Percentiles rank a stretch among this genome's conserved stretches.
Conservation (phyloP, 2,797 vertebrate species). For the Sternotherus odoratus region DNA sequence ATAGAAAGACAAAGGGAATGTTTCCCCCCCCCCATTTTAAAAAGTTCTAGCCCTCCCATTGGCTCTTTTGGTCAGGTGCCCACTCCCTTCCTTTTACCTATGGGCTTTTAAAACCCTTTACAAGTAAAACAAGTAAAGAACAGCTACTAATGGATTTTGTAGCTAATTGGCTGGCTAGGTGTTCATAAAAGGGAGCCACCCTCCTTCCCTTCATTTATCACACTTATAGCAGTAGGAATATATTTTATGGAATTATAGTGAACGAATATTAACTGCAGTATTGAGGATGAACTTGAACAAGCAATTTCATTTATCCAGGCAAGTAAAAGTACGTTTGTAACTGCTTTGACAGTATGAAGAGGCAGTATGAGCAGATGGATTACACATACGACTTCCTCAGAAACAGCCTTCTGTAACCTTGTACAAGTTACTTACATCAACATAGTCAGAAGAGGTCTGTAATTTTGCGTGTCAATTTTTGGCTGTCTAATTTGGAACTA, state of each 20-base stretch:
- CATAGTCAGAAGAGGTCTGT: background rate
- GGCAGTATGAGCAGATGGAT: background rate
- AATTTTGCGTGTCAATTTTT: background rate
- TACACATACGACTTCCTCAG: background rate
- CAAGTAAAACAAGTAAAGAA: no score
- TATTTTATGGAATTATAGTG: fast-evolving
- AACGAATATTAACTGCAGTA: background rate
- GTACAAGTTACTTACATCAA: constrained; percentile 9
- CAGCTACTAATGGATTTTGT: no score
- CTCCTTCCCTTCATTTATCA: no score
- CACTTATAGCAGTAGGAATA: background rate
- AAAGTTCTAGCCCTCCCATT: no score
- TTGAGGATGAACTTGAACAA: background rate
- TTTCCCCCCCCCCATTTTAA: no score
- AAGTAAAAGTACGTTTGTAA: background rate
- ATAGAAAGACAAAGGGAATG: no score
- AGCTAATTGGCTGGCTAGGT: no score
- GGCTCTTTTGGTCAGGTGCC: no score
- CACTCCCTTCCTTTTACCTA: no score
- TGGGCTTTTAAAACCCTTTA: no score
- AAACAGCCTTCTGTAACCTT: background rate
- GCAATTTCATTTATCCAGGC: background rate
- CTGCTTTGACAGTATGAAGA: background rate
- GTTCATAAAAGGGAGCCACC: no score
- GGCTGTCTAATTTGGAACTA: background rate